Conservation (phyloP, 2,888 invertebrate species). For the Hirudinaria manillensis region DNA sequence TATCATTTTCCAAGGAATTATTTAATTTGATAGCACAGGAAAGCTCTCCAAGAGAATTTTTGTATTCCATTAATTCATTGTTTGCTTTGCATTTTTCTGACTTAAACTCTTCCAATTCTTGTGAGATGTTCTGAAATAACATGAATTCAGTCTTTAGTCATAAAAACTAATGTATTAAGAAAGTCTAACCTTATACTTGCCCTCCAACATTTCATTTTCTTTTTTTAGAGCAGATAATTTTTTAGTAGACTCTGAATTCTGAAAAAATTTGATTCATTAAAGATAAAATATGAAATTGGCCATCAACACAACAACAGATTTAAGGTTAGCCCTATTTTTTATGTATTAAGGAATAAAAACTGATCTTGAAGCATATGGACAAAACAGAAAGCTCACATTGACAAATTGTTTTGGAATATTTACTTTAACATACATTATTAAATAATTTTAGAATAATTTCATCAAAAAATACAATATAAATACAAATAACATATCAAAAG, state of each 20-base stretch:
- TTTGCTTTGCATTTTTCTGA: background rate
- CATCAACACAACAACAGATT: too few relatives aligned
- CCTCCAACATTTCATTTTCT: background rate
- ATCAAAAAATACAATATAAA: too few relatives aligned
- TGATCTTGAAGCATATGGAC: too few relatives aligned
- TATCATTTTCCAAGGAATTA: background rate
- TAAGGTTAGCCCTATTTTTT: too few relatives aligned
- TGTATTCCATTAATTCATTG: background rate
- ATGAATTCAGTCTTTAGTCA: background rate
- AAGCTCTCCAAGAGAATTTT: background rate
- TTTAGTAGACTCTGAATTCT: conserved; percentile 5
- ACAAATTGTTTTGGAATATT: too few relatives aligned
- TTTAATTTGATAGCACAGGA: conserved; percentile 1
- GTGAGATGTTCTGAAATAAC: background rate
- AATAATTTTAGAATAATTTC: too few relatives aligned
- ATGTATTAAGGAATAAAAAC: too few relatives aligned
- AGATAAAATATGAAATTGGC: too few relatives aligned
- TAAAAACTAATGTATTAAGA: too few relatives aligned
- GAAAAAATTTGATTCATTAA: background rate
- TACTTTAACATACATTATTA: too few relatives aligned
- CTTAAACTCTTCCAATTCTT: background rate
- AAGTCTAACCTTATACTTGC: background rate
- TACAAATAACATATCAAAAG: too few relatives aligned
- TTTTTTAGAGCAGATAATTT: background rate
- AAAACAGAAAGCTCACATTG: too few relatives aligned